These are phyloP conservation scores for Drepanosiphum platanoidis DNA, from an alignment of 2,888 invertebrate species.

Conservation along the genomic window DNA sequence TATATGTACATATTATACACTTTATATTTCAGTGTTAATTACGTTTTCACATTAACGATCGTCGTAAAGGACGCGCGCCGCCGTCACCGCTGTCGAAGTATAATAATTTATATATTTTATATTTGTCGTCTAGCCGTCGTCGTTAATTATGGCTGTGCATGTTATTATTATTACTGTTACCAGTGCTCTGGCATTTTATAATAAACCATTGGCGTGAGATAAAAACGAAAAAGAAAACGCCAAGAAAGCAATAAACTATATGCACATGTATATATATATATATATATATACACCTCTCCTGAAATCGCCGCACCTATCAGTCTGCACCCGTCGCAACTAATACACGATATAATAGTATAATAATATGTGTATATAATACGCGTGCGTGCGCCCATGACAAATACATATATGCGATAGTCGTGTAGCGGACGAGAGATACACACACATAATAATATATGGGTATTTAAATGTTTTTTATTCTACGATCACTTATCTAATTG, in stretches of 20 bases:
- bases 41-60: not conserved
- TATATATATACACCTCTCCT: too few species aligned
- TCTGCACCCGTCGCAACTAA: conserved; percentile 1
- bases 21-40: not conserved
- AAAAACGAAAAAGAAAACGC: not conserved
- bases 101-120: not conserved
- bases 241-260: not conserved
- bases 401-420: conserved; percentile 16
- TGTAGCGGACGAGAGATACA: not conserved
- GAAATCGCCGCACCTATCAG: not conserved
- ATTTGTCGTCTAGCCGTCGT: not conserved
- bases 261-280: too few species aligned
- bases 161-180: not conserved
- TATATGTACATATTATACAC: not conserved
- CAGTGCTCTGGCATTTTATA: not conserved
- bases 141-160: not conserved
- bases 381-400: conserved; percentile 1
- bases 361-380: too few species aligned
- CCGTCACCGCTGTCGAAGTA: conserved; percentile 2
- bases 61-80: not conserved
- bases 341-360: conserved; percentile 1
- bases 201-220: not conserved
- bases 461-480: conserved; percentile 8
- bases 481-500: conserved; percentile 41
- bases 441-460: not conserved